Conservation (phyloP, 2,113 vertebrate species). For the Amblyornis subalaris region DNA sequence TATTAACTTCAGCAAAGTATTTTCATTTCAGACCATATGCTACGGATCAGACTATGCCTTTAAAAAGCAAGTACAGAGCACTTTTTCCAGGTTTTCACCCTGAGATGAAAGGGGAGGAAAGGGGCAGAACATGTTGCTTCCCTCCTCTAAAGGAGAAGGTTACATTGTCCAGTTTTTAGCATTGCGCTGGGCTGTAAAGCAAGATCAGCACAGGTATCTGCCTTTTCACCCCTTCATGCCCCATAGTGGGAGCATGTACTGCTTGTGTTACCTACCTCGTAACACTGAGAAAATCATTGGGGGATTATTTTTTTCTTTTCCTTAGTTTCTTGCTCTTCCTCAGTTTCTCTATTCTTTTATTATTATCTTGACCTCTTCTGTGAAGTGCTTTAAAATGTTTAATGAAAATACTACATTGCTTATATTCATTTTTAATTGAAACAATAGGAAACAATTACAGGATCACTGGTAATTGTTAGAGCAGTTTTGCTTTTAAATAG, state of each 20-base stretch:
- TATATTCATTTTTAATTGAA: background rate
- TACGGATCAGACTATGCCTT: background rate
- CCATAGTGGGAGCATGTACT: background rate
- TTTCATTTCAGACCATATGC: background rate
- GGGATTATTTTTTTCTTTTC: background rate
- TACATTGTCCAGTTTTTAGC: background rate
- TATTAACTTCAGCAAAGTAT: background rate
- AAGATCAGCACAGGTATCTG: background rate
- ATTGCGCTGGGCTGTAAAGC: background rate
- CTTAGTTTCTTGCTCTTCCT: background rate
- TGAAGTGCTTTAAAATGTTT: background rate
- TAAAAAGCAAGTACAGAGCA: background rate
- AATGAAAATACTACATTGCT: background rate
- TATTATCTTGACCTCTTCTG: background rate
- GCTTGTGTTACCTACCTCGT: background rate
- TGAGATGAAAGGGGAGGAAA: background rate
- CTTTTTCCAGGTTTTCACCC: background rate
- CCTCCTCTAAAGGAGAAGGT: background rate
- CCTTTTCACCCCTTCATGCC: background rate
- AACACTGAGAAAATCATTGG: background rate
- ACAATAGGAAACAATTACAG: background rate
- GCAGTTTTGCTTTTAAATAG: background rate
- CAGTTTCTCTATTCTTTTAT: background rate
- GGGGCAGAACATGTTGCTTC: background rate
- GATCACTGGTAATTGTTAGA: background rate